Conservation (phyloP, 2,113 vertebrate species). For the Gallinago undulata region DNA sequence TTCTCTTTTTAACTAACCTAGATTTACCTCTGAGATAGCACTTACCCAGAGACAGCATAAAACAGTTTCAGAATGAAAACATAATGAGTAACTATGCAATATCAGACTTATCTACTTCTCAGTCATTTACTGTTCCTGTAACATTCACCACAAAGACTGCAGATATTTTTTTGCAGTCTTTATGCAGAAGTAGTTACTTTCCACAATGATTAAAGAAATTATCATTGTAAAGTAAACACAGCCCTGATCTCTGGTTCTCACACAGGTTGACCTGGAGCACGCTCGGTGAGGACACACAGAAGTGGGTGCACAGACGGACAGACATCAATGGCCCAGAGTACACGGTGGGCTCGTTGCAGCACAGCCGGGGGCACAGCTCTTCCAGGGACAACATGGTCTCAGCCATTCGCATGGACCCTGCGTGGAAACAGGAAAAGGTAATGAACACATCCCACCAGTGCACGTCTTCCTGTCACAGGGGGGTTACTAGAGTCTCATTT, state of each 20-base stretch:
- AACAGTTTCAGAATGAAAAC: background rate
- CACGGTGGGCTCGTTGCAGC: accelerated
- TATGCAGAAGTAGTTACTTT: background rate
- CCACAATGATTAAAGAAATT: background rate
- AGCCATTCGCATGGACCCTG: background rate
- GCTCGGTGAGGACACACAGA: background rate
- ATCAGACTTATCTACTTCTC: background rate
- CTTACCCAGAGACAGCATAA: background rate
- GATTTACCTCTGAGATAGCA: background rate
- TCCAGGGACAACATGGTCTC: background rate
- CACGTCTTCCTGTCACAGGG: background rate
- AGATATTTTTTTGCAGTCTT: background rate
- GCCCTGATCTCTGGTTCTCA: background rate
- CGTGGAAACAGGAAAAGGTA: background rate
- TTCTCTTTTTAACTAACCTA: background rate
- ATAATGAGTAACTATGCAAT: background rate
- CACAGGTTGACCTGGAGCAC: background rate
- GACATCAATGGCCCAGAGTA: background rate
- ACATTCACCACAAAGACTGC: background rate
- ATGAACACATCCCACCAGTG: background rate
- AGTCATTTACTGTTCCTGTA: background rate
- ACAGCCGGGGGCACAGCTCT: background rate
- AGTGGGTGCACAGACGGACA: background rate
- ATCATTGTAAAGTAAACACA: background rate
- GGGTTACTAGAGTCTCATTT: background rate